phyloP scores from a whole-genome alignment of 2,888 invertebrate species.

The Drosophila rubida region DNA sequence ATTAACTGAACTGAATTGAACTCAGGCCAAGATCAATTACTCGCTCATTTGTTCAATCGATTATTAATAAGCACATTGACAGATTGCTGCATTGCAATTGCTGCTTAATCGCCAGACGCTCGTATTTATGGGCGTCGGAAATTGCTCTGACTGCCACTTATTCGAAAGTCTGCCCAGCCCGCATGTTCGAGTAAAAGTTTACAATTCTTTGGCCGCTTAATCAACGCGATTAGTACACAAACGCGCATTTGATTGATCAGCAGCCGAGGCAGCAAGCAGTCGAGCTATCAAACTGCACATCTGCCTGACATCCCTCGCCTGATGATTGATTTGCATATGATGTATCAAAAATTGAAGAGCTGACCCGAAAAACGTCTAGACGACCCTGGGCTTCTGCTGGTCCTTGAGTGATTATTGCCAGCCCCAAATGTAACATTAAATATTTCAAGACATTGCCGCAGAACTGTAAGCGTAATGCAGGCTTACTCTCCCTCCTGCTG shows the following conservation, averaged over 20 bases:
- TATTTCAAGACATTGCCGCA: neutral
- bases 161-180: neutral
- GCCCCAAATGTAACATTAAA: neutral
- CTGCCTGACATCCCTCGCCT: neutral
- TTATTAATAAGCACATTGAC: slow-evolving; percentile 14
- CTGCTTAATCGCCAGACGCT: slow-evolving; percentile 7
- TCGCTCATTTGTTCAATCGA: slow-evolving; percentile 11
- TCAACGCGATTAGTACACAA: slow-evolving; percentile 67
- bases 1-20: slow-evolving; percentile 20
- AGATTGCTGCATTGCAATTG: neutral
- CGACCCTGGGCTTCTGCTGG: slow-evolving; percentile 16
- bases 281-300: slow-evolving; percentile 1
- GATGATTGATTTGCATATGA: slow-evolving; percentile 69
- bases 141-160: slow-evolving; percentile 21
- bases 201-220: slow-evolving; percentile 44
- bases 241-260: slow-evolving; percentile 68
- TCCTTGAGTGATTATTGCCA: slow-evolving; percentile 6
- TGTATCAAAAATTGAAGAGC: slow-evolving; percentile 19
- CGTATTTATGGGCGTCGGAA: slow-evolving; percentile 24
- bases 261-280: slow-evolving; percentile 18
- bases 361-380: slow-evolving; percentile 41
- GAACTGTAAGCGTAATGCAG: neutral
- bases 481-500: neutral
- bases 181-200: slow-evolving; percentile 32
- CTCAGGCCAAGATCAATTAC: slow-evolving; percentile 28